Percentiles rank a stretch among this genome's conserved stretches.
phyloP scores from a whole-genome alignment of 2,797 vertebrate species.

The Oceanodroma leucorhoa region DNA sequence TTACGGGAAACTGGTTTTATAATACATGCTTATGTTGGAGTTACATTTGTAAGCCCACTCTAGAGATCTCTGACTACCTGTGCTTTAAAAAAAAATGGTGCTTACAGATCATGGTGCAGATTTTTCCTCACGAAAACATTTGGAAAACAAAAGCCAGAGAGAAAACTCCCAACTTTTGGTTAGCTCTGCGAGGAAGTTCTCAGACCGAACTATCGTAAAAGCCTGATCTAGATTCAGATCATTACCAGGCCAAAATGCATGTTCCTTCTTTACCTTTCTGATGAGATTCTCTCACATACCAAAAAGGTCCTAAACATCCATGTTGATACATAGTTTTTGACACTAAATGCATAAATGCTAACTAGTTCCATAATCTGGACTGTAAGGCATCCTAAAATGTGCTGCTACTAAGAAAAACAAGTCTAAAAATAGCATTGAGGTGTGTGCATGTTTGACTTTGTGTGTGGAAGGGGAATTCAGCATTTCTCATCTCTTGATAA shows the following conservation, averaged over 20 bases:
- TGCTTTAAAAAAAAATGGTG: neutral
- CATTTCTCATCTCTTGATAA: neutral
- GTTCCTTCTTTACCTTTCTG: neutral
- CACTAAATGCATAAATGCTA: neutral
- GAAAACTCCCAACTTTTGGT: neutral
- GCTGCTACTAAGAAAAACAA: neutral
- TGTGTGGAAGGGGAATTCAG: neutral
- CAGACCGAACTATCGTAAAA: neutral
- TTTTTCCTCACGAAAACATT: neutral
- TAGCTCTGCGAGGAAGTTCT: neutral
- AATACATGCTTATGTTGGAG: neutral
- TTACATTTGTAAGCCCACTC: neutral
- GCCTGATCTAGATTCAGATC: neutral
- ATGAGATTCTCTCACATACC: neutral
- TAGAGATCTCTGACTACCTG: neutral
- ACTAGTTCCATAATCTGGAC: neutral
- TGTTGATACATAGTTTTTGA: neutral
- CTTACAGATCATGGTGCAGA: neutral
- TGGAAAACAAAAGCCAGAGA: neutral
- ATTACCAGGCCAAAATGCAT: neutral
- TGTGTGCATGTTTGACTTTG: neutral
- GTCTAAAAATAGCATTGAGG: neutral
- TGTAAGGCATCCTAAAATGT: neutral
- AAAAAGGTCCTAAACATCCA: neutral
- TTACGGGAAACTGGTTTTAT: neutral